Base-by-base conservation (phyloP, 2,797 vertebrate species). In the Crypturellus tataupa region DNA sequence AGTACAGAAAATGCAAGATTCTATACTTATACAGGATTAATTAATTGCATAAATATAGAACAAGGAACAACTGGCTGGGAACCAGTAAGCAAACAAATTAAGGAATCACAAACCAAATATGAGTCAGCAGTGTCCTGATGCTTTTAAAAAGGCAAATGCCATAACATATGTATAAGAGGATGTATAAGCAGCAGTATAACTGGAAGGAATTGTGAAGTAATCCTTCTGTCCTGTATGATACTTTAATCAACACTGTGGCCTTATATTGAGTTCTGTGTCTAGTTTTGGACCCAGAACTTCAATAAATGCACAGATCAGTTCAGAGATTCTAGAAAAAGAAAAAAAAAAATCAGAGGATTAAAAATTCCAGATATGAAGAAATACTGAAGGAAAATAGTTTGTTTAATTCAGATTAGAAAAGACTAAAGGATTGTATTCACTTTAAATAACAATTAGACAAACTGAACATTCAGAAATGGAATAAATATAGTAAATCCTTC, bases 181-280 rank as follows among this genome's bases (percentile, higher is more conserved):
- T 89, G 85, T 93, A 46, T 83, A 87, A 80, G 56, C 76, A 77
- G 67, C 39, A 33, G 21, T 73, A 73, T 62, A 82, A 91, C 69
- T 92, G 80, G 77, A 93, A 94, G 95, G 95, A 94, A 95, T 85
- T 58, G 5, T 95, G 92, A 92, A 89, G 89, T 92, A 87, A 93
- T 68, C 55, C n/a, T 29, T 89, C 37, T 71, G 19, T 29, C 95
- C 79, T 92, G 15, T 87, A 78, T 65, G 56, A 59, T 85, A 60
- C 84, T 90, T 95, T 85, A 78, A 75, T 95, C 79, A 89, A 29
- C 12, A 7, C 9, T 84, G n/a, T 46, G 35, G 20, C 40, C 33
- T 87, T 58, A 93, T 71, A 71, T 39, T 49, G 76, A 83, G 85
- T 91, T 49, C 64, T 93, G 21, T 91, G 76, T 95, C 93, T 95